Evolutionary conservation across 2,888 invertebrate species (phyloP).

Genomic region (Abrostola tripartita): DNA sequence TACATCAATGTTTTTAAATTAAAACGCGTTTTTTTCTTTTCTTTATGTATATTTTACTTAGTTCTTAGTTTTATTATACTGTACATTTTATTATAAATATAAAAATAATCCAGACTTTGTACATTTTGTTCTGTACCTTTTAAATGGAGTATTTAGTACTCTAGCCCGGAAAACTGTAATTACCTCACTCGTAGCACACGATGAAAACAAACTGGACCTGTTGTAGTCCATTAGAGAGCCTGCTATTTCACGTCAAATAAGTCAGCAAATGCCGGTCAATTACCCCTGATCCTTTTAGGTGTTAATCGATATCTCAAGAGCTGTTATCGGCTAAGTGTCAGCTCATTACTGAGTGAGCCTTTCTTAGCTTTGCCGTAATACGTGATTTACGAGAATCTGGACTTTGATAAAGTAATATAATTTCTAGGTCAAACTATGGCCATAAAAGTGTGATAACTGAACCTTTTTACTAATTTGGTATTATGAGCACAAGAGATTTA

Average conservation of each 20-base stretch:
- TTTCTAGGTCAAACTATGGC: neutral
- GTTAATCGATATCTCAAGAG: constrained; percentile 45
- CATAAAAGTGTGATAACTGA: neutral
- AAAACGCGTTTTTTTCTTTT: neutral
- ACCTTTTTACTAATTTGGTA: constrained; percentile 3
- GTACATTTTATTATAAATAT: neutral
- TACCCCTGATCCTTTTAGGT: constrained; percentile 50
- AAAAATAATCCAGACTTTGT: neutral
- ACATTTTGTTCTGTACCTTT: no score
- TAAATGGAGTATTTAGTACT: neutral
- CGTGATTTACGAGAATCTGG: constrained; percentile 2
- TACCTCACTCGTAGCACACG: constrained; percentile 7
- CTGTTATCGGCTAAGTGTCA: constrained; percentile 32
- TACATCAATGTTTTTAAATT: no score
- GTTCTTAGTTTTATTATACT: neutral
- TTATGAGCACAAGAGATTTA: neutral
- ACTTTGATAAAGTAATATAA: neutral
- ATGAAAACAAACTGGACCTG: constrained; percentile 23
- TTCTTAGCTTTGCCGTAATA: constrained; percentile 4
- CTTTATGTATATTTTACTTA: neutral
- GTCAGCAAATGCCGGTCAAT: constrained; percentile 41
- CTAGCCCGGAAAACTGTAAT: constrained; percentile 5
- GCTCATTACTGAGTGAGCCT: constrained; percentile 23
- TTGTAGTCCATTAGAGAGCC: constrained; percentile 34
- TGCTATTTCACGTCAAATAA: constrained; percentile 36